These are phyloP conservation scores for Athalia cordata DNA, from an alignment of 2,888 invertebrate genomes.

Conservation along the genomic window DNA sequence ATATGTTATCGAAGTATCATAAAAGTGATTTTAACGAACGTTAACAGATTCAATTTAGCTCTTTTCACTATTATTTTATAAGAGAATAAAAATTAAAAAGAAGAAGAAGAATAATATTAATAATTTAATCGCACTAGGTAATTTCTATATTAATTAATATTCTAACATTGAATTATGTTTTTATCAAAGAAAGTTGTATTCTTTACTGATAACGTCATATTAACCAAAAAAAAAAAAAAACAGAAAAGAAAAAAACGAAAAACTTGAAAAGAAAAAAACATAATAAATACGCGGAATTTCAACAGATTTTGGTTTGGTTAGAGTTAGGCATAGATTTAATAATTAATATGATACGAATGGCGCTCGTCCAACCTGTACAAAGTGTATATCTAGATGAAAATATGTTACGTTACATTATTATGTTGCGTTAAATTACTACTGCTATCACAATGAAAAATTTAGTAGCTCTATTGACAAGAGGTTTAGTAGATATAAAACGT, in stretches of 20 bases:
- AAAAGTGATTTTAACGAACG: conserved; percentile 46
- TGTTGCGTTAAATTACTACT: conserved; percentile 14
- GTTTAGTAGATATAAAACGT: not conserved
- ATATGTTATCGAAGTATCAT: conserved; percentile 54
- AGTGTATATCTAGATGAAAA: conserved; percentile 38
- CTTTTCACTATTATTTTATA: conserved; percentile 29
- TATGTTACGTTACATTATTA: conserved; percentile 24
- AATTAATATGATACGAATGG: conserved; percentile 25
- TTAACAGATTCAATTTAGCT: conserved; percentile 37
- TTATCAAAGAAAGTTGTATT: conserved; percentile 29
- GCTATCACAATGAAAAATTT: not conserved
- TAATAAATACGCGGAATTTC: conserved; percentile 46
- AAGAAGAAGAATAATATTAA: not conserved
- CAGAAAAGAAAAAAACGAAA: too few species aligned
- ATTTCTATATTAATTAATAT: conserved; percentile 15
- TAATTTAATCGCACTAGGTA: conserved; percentile 28
- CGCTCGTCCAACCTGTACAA: conserved; percentile 42
- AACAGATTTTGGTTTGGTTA: conserved; percentile 41
- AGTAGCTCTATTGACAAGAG: conserved; percentile 33
- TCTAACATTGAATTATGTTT: not conserved
- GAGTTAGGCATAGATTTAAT: conserved; percentile 9
- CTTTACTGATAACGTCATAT: conserved; percentile 27
- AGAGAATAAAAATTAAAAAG: not conserved
- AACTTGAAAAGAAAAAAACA: not conserved
- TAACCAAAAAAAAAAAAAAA: conserved; percentile 8